Base-by-base conservation (phyloP, 2,888 invertebrate genomes). In the Latheticus oryzae region DNA sequence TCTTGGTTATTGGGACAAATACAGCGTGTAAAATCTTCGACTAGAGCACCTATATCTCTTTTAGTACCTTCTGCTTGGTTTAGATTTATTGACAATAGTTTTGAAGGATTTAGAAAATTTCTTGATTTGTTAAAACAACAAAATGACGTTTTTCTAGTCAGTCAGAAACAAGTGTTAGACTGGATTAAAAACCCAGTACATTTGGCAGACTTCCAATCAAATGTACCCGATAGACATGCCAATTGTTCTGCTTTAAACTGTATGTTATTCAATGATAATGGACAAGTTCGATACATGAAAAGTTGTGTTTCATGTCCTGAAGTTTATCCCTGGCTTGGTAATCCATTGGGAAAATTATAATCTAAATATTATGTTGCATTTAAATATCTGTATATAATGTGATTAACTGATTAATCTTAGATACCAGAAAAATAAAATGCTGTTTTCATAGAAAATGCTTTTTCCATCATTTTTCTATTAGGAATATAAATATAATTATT, bases 1-100 rank as follows among this genome's bases (percentile, higher is more conserved):
- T 58, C 75, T 9, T 81, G 82, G 74, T 67, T 85, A 3, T 69
- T 73, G 58, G 63, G 66, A 1, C 81, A 84, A 69, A 81, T 84
- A 62, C 50, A 76, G 2, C 66, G 67, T 2, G 76, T 79, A 24
- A 2, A 2, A 24, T 3, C 24, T 8, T 57, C 81, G 82, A 64
- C 9, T 9, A 43, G 57, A 7, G 35, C 45, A 15, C 57, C 57
- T 5, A 5, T 57, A 8, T 8, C 38, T 24, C 16, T 57, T 1
- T 37, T 51, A 5, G n/a, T 57, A 3, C 45, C 51, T 15, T 43
- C 81, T 5, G 79, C 78, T 26, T 83, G 83, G 82, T 80, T 84
- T 50, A 54, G 65, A 1, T 62, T 63, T 15, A 69, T 65, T n/a
- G 66, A 67, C 16, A 70, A 73, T 52, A 69, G 72, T 60, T 68